Base-by-base conservation (phyloP, 1,140 invertebrate genomes). In the Platyscapa corneri region DNA sequence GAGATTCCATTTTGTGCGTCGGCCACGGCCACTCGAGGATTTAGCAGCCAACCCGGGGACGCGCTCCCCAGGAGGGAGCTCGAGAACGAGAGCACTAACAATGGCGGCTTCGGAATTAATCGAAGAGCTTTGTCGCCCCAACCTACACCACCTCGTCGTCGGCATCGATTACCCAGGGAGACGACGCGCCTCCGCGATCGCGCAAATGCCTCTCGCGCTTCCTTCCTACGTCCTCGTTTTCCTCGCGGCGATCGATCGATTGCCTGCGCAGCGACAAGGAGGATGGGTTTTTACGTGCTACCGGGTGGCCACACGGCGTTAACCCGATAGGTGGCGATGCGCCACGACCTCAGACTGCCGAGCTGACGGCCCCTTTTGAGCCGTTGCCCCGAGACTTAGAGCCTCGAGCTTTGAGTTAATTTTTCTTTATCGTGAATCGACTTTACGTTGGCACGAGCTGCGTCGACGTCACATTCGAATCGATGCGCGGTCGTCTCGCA, bases 111-210 rank as follows among this genome's bases (percentile, higher is more conserved):
- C 10, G 56, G 10, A 23, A 10, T 5, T 23, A 23, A 27, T 27
- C 3, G 56, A 23, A 27, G 23, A 7, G 56, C 7, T 60, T 27
- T 60, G 14, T 70, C 34, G 10, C 2, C 7, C 7, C 18, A 53
- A 46, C 74, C 34, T 3, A 12, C 42, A 46, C 72, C 53, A 67
- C 83, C 30, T 10, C 64, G 64, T 82, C 86, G 64, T 76, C 82
- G 83, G 79, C 84, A 84, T 84, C 84, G 84, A 87, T 81, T 87
- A 82, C 78, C 81, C 82, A 70, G 46, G 49, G 67, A 39, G n/a
- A 42, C 32, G n/a, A 7, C 12, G 32, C 34, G n/a, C 30, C n/a
- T 14, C 75, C 49, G 56, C n/a, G 8, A 46, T 2, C 6, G 75
- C n/a, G 75, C 72, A 70, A 56, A 84, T 2, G n/a, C 34, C 42